Evolutionary conservation across 2,888 invertebrate genomes (phyloP), one percentile per base, ranked within the genome.

Genomic region (Dasysyrphus albostriatus): DNA sequence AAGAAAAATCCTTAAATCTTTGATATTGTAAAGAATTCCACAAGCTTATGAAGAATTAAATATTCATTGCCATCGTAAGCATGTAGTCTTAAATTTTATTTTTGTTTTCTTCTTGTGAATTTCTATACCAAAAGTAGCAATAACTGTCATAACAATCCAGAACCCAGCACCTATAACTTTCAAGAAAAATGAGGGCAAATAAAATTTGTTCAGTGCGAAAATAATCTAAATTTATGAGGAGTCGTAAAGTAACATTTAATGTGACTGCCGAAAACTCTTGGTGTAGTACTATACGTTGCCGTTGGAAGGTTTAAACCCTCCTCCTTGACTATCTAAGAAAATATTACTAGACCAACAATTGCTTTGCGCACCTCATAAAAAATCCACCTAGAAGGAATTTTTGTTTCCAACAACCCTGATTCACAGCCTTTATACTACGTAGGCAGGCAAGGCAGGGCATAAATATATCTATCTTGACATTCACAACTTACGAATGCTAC

Each of bases 161-260:
- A 32, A 19, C 34, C 1, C 1, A 47, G 16, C 29, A 16, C 47
- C 58, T n/a, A 42, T 61, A 61, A 77, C 74, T 73, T 69, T 85
- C 67, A 54, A 69, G 69, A 7, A 73, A 73, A 81, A 81, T 77
- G 77, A 65, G 61, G 69, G 16, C 81, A 76, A 73, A 81, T 77
- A 85, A 80, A 81, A 81, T 77, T 80, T 84, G 76, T 76, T 73
- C 80, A 84, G 84, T 80, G 76, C 76, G 82, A 85, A 78, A 77
- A 85, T 85, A 85, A 85, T 85, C 74, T 69, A 70, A 85, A 78
- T 85, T 85, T 85, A 85, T 82, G 77, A 58, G 47, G 37, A 49
- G 63, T 82, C 85, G 70, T 85, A 85, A 85, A 85, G 73, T 78
- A 73, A 85, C 85, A 82, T 78, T 82, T 82, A 78, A 85, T 85